Evolutionary conservation across 2,797 vertebrate genomes (phyloP), one percentile per base, ranked within the genome.

Genomic region (Podarcis siculus): DNA sequence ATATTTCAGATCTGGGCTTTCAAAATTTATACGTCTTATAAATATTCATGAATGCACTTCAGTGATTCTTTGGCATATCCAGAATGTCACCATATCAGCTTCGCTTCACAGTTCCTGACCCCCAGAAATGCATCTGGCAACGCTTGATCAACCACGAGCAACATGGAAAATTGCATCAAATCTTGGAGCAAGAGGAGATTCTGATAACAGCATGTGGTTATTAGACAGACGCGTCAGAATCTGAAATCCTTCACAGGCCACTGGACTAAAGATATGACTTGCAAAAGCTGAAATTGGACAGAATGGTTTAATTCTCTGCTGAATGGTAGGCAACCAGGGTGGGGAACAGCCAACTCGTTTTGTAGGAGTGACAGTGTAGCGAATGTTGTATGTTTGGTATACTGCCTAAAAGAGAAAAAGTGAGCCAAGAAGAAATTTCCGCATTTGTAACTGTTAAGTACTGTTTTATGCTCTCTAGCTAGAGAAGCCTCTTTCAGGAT

Each of bases 51-150:
- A 88, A 77, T 86, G 72, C 64, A 82, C 81, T 89, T 85, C 0
- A 0, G 75, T 76, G 19, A 84, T 66, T 92, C n/a, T 23, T 55
- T 82, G 71, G 32, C 89, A 91, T 83, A 82, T 89, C 76, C 10
- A 25, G 88, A 91, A 83, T 89, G 90, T 91, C 86, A 91, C 69
- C 85, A 86, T n/a, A 82, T 87, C 84, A 80, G 23, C 67, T 35
- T 93, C 45, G n/a, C 78, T 90, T 94, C 88, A 84, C 84, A 89
- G 89, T 23, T 67, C 55, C 17, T 95, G 80, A 86, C 72, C 15
- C 8, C 78, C 81, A 83, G 89, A 21, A 91, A 58, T 42, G 49
- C 67, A 91, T 9, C 1, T 0, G 0, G 82, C 37, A 83, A 85
- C 0, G 0, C 87, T n/a, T 85, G 81, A 92, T 37, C 79, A 83